Conservation (phyloP, 2,797 vertebrate genomes). For the Spea hammondii region DNA sequence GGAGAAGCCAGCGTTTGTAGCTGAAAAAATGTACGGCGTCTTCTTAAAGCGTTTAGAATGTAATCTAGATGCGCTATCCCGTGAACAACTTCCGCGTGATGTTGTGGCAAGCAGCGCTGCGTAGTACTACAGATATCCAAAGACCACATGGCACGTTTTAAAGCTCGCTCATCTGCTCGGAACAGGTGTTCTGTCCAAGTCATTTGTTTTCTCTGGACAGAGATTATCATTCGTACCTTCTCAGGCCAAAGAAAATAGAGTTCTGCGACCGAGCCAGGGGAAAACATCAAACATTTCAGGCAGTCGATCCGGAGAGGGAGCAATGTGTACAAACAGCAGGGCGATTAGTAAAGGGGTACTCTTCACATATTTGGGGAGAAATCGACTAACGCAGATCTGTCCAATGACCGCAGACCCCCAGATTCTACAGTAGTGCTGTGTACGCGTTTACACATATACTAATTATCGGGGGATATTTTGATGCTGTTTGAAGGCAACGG, state of each 20-base stretch:
- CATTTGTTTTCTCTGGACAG: constrained; percentile 43
- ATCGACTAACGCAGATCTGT: too few species aligned
- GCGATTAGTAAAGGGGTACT: background rate
- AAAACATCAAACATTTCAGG: background rate
- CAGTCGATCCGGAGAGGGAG: background rate
- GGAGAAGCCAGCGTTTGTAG: too few species aligned
- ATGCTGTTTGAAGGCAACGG: too few species aligned
- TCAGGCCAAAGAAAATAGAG: constrained; percentile 29
- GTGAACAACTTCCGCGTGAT: constrained; percentile 9
- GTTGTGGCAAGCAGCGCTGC: constrained; percentile 5
- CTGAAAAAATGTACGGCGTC: too few species aligned
- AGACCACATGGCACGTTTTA: constrained; percentile 28
- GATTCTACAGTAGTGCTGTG: too few species aligned
- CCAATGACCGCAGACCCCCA: too few species aligned
- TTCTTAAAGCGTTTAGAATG: background rate
- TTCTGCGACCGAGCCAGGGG: constrained; percentile 5
- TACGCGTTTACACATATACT: too few species aligned
- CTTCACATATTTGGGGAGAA: too few species aligned
- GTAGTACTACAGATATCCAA: background rate
- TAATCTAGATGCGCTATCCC: background rate
- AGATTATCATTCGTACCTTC: constrained; percentile 37
- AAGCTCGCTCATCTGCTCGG: constrained; percentile 11
- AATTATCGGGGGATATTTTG: too few species aligned
- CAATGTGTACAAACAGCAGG: background rate
- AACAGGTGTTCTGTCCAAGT: constrained; percentile 38